Evolutionary conservation across 1,140 invertebrate species (phyloP), one percentile per base, ranked within the genome.

Genomic region (Armadillidium nasatum): DNA sequence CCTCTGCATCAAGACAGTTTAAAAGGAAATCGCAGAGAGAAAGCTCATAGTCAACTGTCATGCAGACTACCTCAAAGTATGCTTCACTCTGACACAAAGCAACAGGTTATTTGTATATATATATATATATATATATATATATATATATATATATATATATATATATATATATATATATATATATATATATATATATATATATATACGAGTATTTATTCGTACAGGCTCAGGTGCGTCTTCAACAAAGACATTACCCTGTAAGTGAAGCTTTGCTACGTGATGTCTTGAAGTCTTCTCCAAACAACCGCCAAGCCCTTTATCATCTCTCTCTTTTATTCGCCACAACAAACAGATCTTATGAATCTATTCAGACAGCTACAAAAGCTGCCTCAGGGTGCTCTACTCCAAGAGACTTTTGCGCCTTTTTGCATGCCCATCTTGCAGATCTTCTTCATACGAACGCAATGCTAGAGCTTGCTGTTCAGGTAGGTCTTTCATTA

Each of bases 301-400:
- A 7, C 4, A 72, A 76, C 74, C 74, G 66, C 7, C 73, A 69
- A 45, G 74, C 77, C 7, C 72, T 75, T 3, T 76, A 75, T 71
- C 77, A 76, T 73, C 74, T 76, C 44, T 78, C 77, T 4, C 75
- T 76, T 15, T 67, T 76, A 44, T 69, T 50, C 60, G 46, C 74
- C 19, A 54, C 74, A 21, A 78, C 77, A 43, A 78, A 76, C 71
- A 72, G 77, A 33, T 76, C 77, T 10, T 66, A 43, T 43, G 77
- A 75, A 60, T 71, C 74, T 0, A 44, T 73, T 21, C 68, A 44
- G 10, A 71, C 77, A 13, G 77, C 77, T 0, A 70, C 74, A 13
- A 71, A 21, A 19, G 77, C 75, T 9, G 74, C 74, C 0, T 33
- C 15, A 45, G 60, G 67, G 19, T 78, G 74, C 22, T 13, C 11